Base-by-base conservation (phyloP, 2,797 vertebrate genomes). In the Natrix natrix region DNA sequence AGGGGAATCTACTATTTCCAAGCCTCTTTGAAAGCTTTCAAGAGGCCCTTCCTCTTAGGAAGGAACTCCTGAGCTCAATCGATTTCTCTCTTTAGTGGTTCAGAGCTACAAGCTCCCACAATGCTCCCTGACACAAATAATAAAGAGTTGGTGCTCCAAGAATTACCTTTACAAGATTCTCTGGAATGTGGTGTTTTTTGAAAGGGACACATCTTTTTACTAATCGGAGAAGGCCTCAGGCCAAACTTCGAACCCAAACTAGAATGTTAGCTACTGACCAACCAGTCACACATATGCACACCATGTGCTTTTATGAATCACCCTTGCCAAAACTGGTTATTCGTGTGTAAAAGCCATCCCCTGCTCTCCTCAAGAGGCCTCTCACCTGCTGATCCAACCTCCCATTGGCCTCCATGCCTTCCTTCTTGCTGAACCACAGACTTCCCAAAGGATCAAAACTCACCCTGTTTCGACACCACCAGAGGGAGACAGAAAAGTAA, bases 401-500 rank as follows among this genome's bases (percentile, higher is more conserved):
- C 55, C 92, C 91, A 63, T 86, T 93, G 4, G 90, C 56, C 17
- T 17, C 52, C 92, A 93, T 93, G 20, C 2, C 13, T 24, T 1
- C 20, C 32, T 32, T n/a, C 69, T 28, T 83, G 32, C 37, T 60
- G 17, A 32, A n/a, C 88, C 43, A 24, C 93, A 22, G 89, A 3
- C 22, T 59, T 54, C 4, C 74, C 11, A 60, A 69, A 26, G 87
- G 66, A 78, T 74, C 92, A 91, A 93, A 94, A 74, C 12, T 91
- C 60, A 74, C 48, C 78, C 86, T 61, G 54, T 26, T 78, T 69
- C 48, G 55, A 55, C 28, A 37, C 87, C 93, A 91, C 87, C n/a
- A 94, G 93, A 91, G 92, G 93, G 60, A 69, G 60, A 61, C 17
- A 32, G 32, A 28, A 78, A 86, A 86, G 24, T 3, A 22, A 28